Base-by-base conservation (phyloP, 2,797 vertebrate species). In the Arctocebus calabarensis region DNA sequence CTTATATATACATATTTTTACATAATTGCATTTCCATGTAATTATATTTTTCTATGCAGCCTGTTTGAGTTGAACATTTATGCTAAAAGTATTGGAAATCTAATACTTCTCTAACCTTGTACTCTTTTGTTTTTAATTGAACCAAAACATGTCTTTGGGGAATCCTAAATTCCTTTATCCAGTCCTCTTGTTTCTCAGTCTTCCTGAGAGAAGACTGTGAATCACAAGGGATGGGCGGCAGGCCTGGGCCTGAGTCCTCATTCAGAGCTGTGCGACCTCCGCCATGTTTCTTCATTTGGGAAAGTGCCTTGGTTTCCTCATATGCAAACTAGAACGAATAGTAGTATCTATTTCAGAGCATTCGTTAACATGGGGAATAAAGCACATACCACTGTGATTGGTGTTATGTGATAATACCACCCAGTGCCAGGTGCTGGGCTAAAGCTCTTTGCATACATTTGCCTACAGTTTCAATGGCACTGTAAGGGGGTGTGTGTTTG, bases 1-100 rank as follows among this genome's bases (percentile, higher is more conserved):
- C 57, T 48, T 1, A 5, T 78, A 22, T 34, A 52, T 37, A 84
- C 6, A 29, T 85, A 66, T 48, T 89, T 96, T 94, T 81, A 82
- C 43, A 75, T 91, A 82, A 88, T 90, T 82, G 48, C 62, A n/a
- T 52, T 2, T 64, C 19, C 7, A 14, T 22, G 13, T 82, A 71
- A 88, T 91, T 90, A 61, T 2, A 73, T 77, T 68, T 95, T 91
- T 86, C 79, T 88, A 16, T 87, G 43, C 57, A 32, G 32, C 45
- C 86, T 40, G 86, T 97, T 86, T 86, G 13, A 32, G 37, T 48
- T n/a, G 34, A 62, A 88, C 57, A 45, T 61, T 70, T 52, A 29
- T 48, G 32, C 68, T 68, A 52, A 27, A 19, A 52, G 48, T 74
- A 90, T 90, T 92, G 14, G 48, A 52, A 52, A 52, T 90, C 32